These are phyloP conservation scores for Pelusios castaneus DNA, from an alignment of 2,113 vertebrate species.

Conservation along the genomic window DNA sequence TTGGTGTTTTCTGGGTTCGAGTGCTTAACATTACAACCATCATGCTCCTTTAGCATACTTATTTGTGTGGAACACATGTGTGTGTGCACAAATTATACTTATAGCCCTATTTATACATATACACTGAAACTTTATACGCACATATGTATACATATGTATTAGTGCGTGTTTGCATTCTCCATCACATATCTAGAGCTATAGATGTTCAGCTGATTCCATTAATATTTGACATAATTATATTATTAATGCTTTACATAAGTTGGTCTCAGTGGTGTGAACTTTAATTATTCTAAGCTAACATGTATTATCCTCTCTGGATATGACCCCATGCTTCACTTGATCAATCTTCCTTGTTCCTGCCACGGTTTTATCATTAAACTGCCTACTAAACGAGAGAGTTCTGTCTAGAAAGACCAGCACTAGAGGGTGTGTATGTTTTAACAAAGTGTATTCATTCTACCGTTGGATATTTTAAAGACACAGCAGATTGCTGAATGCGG, in stretches of 20 bases:
- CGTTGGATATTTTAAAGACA: slow-evolving; percentile 74
- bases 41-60: neutral
- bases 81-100: neutral
- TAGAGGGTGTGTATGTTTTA: slow-evolving; percentile 45
- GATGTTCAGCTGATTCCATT: neutral
- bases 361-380: neutral
- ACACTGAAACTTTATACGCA: neutral
- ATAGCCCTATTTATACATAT: neutral
- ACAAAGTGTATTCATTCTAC: slow-evolving; percentile 61
- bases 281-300: neutral
- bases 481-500: slow-evolving; percentile 71
- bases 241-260: slow-evolving; percentile 30
- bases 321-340: neutral
- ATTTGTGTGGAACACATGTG: neutral
- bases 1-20: neutral
- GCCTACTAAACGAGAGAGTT: neutral
- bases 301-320: neutral
- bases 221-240: slow-evolving; percentile 38
- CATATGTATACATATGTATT: neutral
- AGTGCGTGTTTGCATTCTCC: neutral
- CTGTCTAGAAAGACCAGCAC: slow-evolving; percentile 42
- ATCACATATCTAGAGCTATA: neutral
- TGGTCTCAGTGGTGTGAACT: accelerated
- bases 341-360: neutral
- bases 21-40: neutral